Evolutionary conservation across 2,113 vertebrate species (phyloP).

Genomic region (Lagopus muta): DNA sequence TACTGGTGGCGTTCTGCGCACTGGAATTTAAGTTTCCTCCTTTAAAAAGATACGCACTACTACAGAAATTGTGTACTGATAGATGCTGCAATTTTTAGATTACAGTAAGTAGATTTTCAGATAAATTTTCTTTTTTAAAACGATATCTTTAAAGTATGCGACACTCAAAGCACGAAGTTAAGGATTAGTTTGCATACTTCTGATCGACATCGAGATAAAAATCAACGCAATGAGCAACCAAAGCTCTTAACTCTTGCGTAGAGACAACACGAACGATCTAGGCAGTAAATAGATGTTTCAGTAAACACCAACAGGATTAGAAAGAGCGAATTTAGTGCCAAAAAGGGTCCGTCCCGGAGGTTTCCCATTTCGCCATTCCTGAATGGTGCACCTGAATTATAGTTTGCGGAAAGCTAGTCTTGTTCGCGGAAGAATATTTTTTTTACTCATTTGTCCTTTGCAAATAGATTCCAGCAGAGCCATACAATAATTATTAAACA

Average conservation of each 20-base stretch:
- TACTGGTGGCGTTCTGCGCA: not conserved
- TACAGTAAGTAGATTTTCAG: not conserved
- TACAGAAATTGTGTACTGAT: not conserved
- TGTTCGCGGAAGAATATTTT: slow-evolving; percentile 13
- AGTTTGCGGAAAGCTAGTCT: slow-evolving; percentile 46
- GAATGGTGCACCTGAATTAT: not conserved
- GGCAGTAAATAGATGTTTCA: not conserved
- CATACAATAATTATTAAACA: not conserved
- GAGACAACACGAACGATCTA: not conserved
- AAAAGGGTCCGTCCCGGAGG: not conserved
- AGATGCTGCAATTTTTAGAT: not conserved
- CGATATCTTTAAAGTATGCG: slow-evolving; percentile 19
- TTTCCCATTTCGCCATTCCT: not conserved
- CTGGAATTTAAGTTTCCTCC: slow-evolving; percentile 22
- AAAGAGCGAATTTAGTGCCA: not conserved
- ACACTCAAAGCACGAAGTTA: slow-evolving; percentile 11
- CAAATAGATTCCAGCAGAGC: slow-evolving; percentile 39
- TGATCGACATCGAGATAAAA: not conserved
- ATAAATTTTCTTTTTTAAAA: slow-evolving; percentile 16
- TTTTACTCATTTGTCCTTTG: slow-evolving; percentile 52
- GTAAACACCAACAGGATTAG: not conserved
- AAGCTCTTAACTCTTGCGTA: not conserved
- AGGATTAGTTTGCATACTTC: not conserved
- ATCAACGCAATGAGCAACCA: not conserved
- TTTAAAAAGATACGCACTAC: not conserved